Conservation (phyloP, 2,888 invertebrate genomes). For the Tetanocera ferruginea region DNA sequence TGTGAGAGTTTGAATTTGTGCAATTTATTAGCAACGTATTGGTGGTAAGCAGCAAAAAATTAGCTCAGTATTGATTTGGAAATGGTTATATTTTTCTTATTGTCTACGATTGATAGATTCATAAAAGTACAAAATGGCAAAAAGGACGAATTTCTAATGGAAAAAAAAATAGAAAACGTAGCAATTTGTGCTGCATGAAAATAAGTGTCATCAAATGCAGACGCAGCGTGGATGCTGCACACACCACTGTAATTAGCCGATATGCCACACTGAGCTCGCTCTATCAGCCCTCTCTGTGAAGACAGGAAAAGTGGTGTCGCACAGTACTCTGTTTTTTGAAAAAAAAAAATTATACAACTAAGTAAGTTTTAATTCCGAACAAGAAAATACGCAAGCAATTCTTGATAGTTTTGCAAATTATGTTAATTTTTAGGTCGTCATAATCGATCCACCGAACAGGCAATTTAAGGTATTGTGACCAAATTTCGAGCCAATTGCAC, state of each 20-base stretch:
- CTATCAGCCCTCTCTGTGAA: neutral
- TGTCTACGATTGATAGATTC: neutral
- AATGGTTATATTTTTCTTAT: neutral
- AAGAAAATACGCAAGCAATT: neutral
- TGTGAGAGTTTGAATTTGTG: neutral
- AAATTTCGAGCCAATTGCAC: no score
- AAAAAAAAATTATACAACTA: no score
- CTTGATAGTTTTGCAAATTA: neutral
- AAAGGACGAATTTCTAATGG: neutral
- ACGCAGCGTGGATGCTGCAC: neutral
- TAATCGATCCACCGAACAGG: no score
- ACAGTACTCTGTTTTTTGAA: neutral
- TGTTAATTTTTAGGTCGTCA: neutral
- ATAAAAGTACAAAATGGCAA: neutral
- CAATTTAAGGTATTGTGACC: no score
- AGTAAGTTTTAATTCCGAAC: neutral
- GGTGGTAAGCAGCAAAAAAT: neutral
- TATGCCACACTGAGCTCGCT: neutral
- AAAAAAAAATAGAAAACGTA: neutral
- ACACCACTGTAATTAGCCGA: slow-evolving; percentile 11
- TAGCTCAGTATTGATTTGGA: neutral
- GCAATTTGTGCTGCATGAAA: neutral
- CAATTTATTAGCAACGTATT: neutral
- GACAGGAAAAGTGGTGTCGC: neutral
- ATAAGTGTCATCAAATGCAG: neutral